These are phyloP conservation scores for Rhabdophis nuchalis DNA, from an alignment of 2,797 vertebrate genomes.

Conservation along the genomic window DNA sequence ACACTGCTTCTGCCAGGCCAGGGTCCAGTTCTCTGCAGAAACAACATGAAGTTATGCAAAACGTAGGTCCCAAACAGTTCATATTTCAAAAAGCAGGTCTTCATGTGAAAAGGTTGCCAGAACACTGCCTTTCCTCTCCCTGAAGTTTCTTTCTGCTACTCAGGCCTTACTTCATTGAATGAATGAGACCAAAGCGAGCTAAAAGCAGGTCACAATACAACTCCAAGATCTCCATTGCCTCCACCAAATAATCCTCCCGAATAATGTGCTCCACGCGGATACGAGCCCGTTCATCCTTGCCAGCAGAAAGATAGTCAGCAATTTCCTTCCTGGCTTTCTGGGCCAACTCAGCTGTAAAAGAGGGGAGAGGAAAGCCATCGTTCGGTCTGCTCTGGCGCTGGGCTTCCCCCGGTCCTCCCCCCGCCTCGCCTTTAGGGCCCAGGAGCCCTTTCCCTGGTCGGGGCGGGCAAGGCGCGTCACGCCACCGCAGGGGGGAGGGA, in stretches of 20 bases:
- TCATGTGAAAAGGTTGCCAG: neutral
- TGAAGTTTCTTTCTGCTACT: neutral
- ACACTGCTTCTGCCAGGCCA: constrained; percentile 92
- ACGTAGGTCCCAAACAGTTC: neutral
- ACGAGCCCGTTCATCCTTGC: constrained; percentile 94
- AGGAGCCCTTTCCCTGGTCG: neutral
- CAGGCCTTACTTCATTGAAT: constrained; percentile 92
- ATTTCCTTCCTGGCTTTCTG: constrained; percentile 98
- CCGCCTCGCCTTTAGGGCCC: neutral
- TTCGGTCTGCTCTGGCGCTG: neutral
- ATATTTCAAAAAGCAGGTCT: neutral
- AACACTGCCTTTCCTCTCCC: neutral
- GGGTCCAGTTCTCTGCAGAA: constrained; percentile 87
- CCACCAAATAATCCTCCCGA: constrained; percentile 97
- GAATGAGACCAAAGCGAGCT: constrained; percentile 93
- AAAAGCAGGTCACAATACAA: constrained; percentile 94
- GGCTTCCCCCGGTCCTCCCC: too few species aligned
- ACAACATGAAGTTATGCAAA: neutral
- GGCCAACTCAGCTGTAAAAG: constrained; percentile 85
- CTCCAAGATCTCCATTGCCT: constrained; percentile 99
- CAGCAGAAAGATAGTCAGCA: constrained; percentile 90
- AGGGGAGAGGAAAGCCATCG: neutral
- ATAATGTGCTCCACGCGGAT: constrained; percentile 99
- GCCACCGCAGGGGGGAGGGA: neutral
- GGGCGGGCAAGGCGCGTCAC: too few species aligned